These are phyloP conservation scores for Sthenelais limicola DNA, from an alignment of 2,888 invertebrate species.

Conservation along the genomic window DNA sequence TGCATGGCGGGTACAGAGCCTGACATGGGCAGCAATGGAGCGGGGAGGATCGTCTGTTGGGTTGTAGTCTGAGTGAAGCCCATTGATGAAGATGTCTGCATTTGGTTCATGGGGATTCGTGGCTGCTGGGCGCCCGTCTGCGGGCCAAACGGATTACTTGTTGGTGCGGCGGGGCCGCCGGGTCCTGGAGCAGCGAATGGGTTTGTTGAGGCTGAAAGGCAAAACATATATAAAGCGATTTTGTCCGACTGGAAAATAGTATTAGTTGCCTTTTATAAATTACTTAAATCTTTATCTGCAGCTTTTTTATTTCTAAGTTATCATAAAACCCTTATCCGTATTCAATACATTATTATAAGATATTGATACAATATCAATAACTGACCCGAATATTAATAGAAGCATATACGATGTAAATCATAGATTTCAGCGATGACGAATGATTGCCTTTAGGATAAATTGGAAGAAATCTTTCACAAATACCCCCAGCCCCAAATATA, in stretches of 20 bases:
- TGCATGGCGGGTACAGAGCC: conserved; percentile 24
- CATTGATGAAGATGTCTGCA: conserved; percentile 49
- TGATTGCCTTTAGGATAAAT: too few relatives aligned
- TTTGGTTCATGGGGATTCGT: conserved; percentile 65
- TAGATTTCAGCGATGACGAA: too few relatives aligned
- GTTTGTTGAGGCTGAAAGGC: conserved; percentile 38
- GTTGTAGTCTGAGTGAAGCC: conserved; percentile 41
- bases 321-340: too few relatives aligned
- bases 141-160: conserved; percentile 65
- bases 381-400: too few relatives aligned
- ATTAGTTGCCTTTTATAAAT: too few relatives aligned
- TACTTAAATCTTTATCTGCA: too few relatives aligned
- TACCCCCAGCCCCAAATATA: too few relatives aligned
- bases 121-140: conserved; percentile 51
- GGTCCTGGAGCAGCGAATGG: conserved; percentile 46
- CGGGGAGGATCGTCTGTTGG: conserved; percentile 29
- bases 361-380: too few relatives aligned
- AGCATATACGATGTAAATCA: too few relatives aligned
- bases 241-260: background rate
- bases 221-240: background rate
- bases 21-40: conserved; percentile 25
- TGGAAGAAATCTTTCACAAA: too few relatives aligned
- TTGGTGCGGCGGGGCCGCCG: background rate
- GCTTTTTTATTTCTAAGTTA: too few relatives aligned
- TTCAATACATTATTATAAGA: too few relatives aligned